Conservation (phyloP, 2,113 vertebrate species). For the Oophaga pumilio region DNA sequence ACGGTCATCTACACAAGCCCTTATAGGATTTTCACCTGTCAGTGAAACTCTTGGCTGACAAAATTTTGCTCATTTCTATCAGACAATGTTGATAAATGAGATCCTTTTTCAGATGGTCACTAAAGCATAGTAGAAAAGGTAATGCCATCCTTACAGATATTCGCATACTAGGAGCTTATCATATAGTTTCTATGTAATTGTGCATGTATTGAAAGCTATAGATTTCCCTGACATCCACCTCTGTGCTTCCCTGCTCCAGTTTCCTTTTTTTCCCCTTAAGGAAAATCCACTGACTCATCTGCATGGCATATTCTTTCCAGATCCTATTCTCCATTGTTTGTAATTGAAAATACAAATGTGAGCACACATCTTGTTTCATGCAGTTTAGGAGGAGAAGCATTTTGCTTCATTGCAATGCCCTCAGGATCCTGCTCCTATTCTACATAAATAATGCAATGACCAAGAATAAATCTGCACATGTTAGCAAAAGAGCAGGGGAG, state of each 20-base stretch:
- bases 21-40: no score
- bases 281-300: background rate
- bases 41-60: no score
- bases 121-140: background rate
- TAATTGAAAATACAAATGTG: slow-evolving; percentile 8
- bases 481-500: background rate
- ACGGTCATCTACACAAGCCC: no score
- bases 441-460: slow-evolving; percentile 22
- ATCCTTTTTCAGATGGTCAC: background rate
- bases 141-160: background rate
- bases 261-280: background rate
- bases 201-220: background rate
- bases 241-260: background rate
- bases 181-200: background rate
- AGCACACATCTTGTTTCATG: background rate
- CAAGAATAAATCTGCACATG: background rate
- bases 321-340: background rate
- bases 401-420: slow-evolving; percentile 3
- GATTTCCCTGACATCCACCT: background rate
- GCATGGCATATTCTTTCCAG: background rate
- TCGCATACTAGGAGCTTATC: background rate
- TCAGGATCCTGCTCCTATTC: background rate
- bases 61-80: background rate
- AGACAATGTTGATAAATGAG: background rate
- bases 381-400: background rate